Evolutionary conservation across 2,888 invertebrate species (phyloP).

Genomic region (Antheraea yamamai): DNA sequence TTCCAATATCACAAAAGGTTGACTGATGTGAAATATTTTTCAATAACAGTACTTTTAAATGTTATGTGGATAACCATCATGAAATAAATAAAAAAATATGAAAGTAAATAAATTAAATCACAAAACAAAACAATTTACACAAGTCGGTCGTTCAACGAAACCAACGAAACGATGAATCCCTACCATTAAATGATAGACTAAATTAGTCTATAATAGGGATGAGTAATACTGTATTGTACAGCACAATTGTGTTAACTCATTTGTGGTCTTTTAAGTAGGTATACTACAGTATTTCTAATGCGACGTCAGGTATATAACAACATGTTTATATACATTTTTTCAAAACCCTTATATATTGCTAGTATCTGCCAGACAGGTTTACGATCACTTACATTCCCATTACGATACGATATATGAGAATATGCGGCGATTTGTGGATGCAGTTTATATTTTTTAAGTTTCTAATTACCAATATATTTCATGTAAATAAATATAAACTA

Average conservation of each 20-base stretch:
- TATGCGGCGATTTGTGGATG: too few species aligned
- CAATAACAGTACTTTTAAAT: constrained; percentile 44
- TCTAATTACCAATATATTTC: too few species aligned
- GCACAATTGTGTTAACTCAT: neutral
- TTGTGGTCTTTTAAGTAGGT: neutral
- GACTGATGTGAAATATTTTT: constrained; percentile 47
- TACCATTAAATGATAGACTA: constrained; percentile 57
- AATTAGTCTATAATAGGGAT: constrained; percentile 13
- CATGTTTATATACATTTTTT: too few species aligned
- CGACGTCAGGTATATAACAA: too few species aligned
- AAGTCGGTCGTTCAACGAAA: constrained; percentile 69
- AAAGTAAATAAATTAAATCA: constrained; percentile 62
- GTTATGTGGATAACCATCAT: constrained; percentile 62
- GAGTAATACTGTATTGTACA: neutral
- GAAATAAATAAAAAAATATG: constrained; percentile 50
- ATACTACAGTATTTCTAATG: too few species aligned
- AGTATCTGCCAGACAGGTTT: too few species aligned
- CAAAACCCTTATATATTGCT: too few species aligned
- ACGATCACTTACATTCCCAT: too few species aligned
- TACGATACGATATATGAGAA: too few species aligned
- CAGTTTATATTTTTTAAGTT: too few species aligned
- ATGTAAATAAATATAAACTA: too few species aligned
- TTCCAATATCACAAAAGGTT: constrained; percentile 71
- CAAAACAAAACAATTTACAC: constrained; percentile 72
- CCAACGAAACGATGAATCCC: constrained; percentile 71